Conservation (phyloP, 2,888 invertebrate species). For the Therioaphis trifolii region DNA sequence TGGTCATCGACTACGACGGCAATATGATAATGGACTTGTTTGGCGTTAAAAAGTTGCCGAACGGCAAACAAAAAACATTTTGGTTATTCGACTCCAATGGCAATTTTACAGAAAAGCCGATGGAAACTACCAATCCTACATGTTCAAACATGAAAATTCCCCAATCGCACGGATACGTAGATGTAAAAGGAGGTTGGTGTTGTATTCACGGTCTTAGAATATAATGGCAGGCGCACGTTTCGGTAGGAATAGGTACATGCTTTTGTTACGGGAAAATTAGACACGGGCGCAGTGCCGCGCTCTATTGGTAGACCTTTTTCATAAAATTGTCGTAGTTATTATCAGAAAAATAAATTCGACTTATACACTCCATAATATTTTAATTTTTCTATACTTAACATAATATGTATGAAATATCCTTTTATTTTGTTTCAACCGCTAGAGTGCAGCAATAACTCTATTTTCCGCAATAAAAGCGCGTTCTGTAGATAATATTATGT, state of each 20-base stretch:
- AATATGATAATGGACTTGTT: constrained; percentile 94
- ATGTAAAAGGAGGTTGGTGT: too few species aligned
- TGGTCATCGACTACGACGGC: constrained; percentile 86
- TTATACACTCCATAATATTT: too few species aligned
- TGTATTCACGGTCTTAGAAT: constrained; percentile 6
- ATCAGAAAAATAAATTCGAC: too few species aligned
- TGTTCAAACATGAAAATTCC: constrained; percentile 74
- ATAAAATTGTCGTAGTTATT: constrained; percentile 76
- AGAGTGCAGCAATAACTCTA: too few species aligned
- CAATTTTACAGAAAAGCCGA: constrained; percentile 68
- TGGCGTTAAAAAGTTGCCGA: constrained; percentile 74
- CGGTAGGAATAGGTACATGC: not conserved
- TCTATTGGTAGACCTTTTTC: not conserved
- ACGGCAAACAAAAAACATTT: constrained; percentile 72
- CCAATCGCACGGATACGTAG: too few species aligned
- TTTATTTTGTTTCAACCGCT: too few species aligned
- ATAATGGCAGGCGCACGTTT: not conserved
- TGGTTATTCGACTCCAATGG: constrained; percentile 80
- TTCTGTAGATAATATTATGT: too few species aligned
- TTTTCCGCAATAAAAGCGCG: too few species aligned
- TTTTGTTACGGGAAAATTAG: constrained; percentile 1
- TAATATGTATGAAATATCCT: too few species aligned
- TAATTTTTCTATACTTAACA: too few species aligned
- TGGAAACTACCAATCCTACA: constrained; percentile 67
- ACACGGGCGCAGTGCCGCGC: not conserved